A percentile compares a stretch with the other conserved stretches of the same genome.
Conservation (phyloP, 2,113 vertebrate species). For the Lipotes vexillifer region DNA sequence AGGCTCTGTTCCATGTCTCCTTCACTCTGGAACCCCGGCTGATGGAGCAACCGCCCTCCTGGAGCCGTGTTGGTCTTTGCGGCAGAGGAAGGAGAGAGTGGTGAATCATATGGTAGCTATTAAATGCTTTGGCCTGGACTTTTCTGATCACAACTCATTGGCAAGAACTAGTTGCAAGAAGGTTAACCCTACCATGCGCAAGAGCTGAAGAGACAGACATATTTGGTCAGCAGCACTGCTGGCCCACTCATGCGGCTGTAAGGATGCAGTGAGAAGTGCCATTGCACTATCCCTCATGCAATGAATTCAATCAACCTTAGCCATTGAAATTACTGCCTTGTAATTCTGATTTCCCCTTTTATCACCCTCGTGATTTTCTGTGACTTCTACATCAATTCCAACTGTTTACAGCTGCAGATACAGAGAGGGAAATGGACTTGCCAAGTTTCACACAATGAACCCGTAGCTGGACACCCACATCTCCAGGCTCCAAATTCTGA, state of each 20-base stretch:
- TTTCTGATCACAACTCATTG: neutral
- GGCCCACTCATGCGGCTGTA: rapidly evolving
- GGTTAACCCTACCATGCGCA: neutral
- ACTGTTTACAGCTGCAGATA: neutral
- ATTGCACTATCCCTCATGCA: rapidly evolving
- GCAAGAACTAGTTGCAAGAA: neutral
- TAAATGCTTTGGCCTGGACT: neutral
- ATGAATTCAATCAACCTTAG: neutral
- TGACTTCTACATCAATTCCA: neutral
- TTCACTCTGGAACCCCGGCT: neutral
- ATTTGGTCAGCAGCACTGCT: neutral
- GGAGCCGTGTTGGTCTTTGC: neutral
- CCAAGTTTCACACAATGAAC: neutral
- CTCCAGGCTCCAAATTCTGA: neutral
- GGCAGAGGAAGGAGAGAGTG: neutral
- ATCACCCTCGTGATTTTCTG: neutral
- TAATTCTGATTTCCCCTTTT: neutral
- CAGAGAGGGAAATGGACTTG: neutral
- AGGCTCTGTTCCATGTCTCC: neutral
- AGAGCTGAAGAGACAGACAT: neutral
- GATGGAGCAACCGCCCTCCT: neutral
- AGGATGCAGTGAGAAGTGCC: neutral
- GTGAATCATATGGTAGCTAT: neutral
- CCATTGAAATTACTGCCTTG: neutral
- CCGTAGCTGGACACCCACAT: neutral